phyloP scores from a whole-genome alignment of 2,113 vertebrate genomes.

The Irena cyanogastra region DNA sequence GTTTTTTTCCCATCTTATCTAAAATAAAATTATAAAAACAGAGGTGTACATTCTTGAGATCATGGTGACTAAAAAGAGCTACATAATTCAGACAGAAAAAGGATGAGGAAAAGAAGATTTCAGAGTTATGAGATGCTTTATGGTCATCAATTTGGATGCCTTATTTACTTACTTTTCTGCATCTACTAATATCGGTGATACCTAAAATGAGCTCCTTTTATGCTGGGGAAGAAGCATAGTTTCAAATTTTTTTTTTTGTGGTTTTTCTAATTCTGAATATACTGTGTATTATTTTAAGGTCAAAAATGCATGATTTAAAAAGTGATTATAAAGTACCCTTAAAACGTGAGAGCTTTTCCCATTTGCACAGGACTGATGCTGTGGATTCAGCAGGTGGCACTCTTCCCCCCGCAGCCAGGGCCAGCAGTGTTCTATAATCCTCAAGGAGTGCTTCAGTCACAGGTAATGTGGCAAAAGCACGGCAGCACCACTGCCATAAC shows the following conservation, averaged over 20 bases:
- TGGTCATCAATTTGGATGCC: background rate
- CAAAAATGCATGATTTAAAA: background rate
- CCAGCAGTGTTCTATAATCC: background rate
- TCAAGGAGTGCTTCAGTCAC: background rate
- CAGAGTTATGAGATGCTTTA: background rate
- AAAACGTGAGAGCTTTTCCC: background rate
- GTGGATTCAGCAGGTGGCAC: constrained; percentile 51
- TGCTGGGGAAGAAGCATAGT: background rate
- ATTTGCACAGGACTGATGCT: background rate
- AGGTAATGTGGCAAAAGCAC: background rate
- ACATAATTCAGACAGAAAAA: background rate
- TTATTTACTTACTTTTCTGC: background rate
- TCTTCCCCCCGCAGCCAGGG: background rate
- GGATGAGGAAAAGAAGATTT: background rate
- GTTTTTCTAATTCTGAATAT: background rate
- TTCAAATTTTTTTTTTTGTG: background rate
- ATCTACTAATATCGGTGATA: background rate
- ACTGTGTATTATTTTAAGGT: background rate
- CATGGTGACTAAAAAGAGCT: background rate
- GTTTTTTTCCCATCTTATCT: constrained; percentile 99
- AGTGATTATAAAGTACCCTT: background rate
- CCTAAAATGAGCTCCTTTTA: background rate
- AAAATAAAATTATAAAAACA: constrained; percentile 57
- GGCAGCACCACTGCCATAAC: background rate
- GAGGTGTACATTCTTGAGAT: background rate